Evolutionary conservation across 2,113 vertebrate genomes (phyloP), one percentile per base, ranked within the genome.

Genomic region (Leptosomus discolor): DNA sequence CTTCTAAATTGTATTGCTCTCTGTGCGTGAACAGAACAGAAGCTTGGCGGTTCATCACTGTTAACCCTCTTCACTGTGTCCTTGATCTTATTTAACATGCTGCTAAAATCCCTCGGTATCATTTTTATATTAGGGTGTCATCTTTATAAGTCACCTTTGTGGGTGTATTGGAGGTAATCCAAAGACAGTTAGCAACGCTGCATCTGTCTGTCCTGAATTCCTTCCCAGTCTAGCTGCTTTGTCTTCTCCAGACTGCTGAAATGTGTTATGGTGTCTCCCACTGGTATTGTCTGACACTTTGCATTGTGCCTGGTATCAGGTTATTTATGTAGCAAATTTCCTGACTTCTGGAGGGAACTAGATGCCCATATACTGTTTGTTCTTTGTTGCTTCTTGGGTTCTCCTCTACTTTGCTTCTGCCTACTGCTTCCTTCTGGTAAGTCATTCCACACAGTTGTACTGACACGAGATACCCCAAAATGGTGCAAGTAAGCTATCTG

Each of bases 221-320:
- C 39, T 80, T 88, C 91, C 53, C 74, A 81, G 83, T 63, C 86
- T 74, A 41, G 83, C 93, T 95, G 64, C 53, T 43, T 57, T 71
- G 39, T 79, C 48, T 87, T 89, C 58, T 81, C 36, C 80, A 87
- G 77, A 39, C 73, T 78, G 80, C 46, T 91, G 68, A 54, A 89
- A 84, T 13, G 41, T 56, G 15, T 80, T 46, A 16, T 22, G 67
- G 60, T 92, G 21, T 94, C 61, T 96, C 95, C 71, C 85, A 70
- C 68, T 58, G 93, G 73, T 50, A 63, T 70, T 67, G 89, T 86
- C 95, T 96, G 92, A 73, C 85, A 90, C 94, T 77, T 87, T 68
- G 60, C 34, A 6, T 85, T 85, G 93, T 93, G 74, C 61, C 43
- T 75, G 69, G 8, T 85, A 46, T 76, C 48, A 68, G 27, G 30